Conservation (phyloP, 2,113 vertebrate genomes). For the Galbula dea region DNA sequence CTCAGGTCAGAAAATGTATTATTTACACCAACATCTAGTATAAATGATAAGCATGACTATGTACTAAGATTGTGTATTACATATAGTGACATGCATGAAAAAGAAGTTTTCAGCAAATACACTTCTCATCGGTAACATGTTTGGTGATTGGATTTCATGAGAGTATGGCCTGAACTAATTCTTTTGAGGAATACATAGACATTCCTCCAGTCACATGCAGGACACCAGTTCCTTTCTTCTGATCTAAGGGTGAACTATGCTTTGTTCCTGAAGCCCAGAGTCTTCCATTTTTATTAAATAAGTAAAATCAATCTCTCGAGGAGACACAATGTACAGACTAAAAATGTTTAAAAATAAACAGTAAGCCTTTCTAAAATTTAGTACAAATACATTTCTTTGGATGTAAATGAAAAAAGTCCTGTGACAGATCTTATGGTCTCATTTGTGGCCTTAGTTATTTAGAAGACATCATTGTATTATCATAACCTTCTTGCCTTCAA, state of each 20-base stretch:
- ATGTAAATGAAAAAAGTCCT: background rate
- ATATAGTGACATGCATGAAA: background rate
- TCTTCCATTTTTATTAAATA: background rate
- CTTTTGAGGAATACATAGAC: background rate
- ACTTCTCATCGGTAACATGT: background rate
- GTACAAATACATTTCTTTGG: background rate
- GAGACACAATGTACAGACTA: background rate
- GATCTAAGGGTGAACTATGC: background rate
- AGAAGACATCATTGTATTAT: background rate
- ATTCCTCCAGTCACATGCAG: background rate
- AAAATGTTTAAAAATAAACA: background rate
- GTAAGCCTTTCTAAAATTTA: background rate
- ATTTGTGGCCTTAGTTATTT: background rate
- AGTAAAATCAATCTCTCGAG: background rate
- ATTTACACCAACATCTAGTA: background rate
- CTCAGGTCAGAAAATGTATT: conserved; percentile 81
- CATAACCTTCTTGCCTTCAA: background rate
- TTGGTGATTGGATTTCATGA: background rate
- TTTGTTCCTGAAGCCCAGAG: background rate
- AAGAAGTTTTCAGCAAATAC: background rate
- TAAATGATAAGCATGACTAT: background rate
- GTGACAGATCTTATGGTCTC: background rate
- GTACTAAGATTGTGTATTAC: background rate
- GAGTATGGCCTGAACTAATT: background rate
- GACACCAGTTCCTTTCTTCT: background rate